phyloP scores from a whole-genome alignment of 2,888 invertebrate species.

The Cheilosia grossa region DNA sequence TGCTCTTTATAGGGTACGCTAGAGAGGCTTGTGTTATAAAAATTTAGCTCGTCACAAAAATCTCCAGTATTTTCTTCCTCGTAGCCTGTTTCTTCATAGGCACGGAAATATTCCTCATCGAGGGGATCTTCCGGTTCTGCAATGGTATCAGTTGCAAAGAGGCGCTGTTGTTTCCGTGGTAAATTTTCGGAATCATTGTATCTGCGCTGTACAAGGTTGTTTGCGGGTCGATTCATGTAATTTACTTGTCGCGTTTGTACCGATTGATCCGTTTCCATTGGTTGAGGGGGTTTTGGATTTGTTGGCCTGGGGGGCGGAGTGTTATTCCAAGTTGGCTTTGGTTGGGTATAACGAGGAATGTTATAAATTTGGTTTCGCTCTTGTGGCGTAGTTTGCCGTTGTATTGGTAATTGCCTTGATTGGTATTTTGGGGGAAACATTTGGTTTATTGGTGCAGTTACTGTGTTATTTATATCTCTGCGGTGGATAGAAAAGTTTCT shows the following conservation, averaged over 20 bases:
- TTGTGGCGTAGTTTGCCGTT: background rate
- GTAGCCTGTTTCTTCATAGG: conserved; percentile 11
- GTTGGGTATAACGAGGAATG: conserved; percentile 16
- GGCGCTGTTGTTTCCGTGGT: conserved; percentile 29
- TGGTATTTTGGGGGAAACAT: conserved; percentile 15
- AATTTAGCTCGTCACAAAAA: conserved; percentile 18
- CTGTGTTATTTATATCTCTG: conserved; percentile 10
- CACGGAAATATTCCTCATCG: background rate
- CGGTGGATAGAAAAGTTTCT: conserved; percentile 10
- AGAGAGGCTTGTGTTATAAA: conserved; percentile 38
- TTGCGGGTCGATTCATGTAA: conserved; percentile 40
- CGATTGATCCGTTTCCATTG: conserved; percentile 38
- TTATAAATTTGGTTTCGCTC: conserved; percentile 32
- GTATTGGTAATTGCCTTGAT: background rate
- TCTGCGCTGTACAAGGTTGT: conserved; percentile 7
- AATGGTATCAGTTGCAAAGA: conserved; percentile 14
- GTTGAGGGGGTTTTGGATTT: conserved; percentile 28
- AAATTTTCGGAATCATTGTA: conserved; percentile 1
- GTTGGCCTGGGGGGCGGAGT: conserved; percentile 1
- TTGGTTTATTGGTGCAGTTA: conserved; percentile 26
- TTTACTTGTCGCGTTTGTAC: conserved; percentile 32
- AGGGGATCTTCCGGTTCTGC: background rate
- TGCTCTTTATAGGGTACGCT: conserved; percentile 32
- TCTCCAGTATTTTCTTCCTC: conserved; percentile 4
- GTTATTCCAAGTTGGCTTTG: background rate